These are phyloP conservation scores for Willisornis vidua DNA, from an alignment of 2,113 vertebrate genomes.

Conservation along the genomic window DNA sequence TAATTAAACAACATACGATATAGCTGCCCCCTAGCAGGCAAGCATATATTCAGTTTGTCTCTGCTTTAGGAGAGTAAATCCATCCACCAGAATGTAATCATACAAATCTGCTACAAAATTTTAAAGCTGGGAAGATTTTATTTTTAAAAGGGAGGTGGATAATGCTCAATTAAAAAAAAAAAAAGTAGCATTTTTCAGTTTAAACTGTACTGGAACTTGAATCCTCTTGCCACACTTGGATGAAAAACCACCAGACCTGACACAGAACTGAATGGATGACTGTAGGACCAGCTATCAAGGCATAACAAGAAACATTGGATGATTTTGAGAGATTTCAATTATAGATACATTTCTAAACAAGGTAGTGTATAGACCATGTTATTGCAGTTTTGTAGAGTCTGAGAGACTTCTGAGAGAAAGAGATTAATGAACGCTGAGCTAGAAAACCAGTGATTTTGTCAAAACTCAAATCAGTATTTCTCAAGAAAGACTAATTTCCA, in stretches of 20 bases:
- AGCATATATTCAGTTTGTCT: neutral
- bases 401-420: neutral
- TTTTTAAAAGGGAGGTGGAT: neutral
- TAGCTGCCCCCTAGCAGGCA: neutral
- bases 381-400: neutral
- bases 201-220: neutral
- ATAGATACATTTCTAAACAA: neutral
- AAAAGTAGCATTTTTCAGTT: neutral
- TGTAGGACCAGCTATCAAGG: neutral
- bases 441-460: neutral
- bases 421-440: neutral
- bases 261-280: neutral
- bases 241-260: neutral
- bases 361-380: neutral
- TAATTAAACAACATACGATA: neutral
- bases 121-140: neutral
- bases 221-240: neutral
- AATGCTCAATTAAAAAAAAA: neutral
- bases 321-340: neutral
- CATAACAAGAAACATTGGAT: neutral
- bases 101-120: neutral
- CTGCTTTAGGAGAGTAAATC: neutral
- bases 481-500: neutral
- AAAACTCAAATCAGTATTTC: neutral
- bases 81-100: neutral